phyloP scores from a whole-genome alignment of 2,888 invertebrate genomes.

The Mythimna ferrago region DNA sequence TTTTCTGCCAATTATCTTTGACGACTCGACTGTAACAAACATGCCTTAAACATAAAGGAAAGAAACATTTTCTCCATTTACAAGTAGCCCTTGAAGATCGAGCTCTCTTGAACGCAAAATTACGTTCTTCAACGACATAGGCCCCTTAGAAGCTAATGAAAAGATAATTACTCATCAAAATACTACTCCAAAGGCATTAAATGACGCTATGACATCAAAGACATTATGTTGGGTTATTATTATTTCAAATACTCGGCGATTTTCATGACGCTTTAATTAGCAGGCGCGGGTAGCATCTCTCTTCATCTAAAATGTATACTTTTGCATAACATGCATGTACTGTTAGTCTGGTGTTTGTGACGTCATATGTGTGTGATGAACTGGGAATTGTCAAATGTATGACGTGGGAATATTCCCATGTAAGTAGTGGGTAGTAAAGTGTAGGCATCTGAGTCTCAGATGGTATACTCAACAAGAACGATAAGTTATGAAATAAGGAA shows the following conservation, averaged over 20 bases:
- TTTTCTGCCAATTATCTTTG: neutral
- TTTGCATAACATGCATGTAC: constrained; percentile 56
- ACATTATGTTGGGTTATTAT: constrained; percentile 48
- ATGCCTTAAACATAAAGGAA: neutral
- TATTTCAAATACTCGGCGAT: constrained; percentile 59
- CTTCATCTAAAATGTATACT: constrained; percentile 56
- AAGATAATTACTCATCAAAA: constrained; percentile 60
- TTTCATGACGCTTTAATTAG: constrained; percentile 60
- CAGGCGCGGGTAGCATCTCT: constrained; percentile 32
- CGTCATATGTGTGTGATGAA: constrained; percentile 26
- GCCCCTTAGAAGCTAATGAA: constrained; percentile 48
- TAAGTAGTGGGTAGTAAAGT: neutral
- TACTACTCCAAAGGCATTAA: constrained; percentile 49
- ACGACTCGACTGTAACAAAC: constrained; percentile 5
- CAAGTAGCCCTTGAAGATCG: constrained; percentile 15
- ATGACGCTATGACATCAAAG: constrained; percentile 56
- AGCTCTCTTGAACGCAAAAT: constrained; percentile 34
- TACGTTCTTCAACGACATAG: constrained; percentile 17
- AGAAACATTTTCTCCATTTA: constrained; percentile 17
- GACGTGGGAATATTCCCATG: neutral
- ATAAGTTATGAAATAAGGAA: no score
- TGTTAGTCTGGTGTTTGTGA: constrained; percentile 39
- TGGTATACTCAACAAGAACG: neutral
- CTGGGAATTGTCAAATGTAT: constrained; percentile 31
- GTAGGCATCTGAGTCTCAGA: neutral